These are phyloP conservation scores for Acromyrmex charruanus DNA, from an alignment of 1,140 invertebrate genomes.

Conservation along the genomic window DNA sequence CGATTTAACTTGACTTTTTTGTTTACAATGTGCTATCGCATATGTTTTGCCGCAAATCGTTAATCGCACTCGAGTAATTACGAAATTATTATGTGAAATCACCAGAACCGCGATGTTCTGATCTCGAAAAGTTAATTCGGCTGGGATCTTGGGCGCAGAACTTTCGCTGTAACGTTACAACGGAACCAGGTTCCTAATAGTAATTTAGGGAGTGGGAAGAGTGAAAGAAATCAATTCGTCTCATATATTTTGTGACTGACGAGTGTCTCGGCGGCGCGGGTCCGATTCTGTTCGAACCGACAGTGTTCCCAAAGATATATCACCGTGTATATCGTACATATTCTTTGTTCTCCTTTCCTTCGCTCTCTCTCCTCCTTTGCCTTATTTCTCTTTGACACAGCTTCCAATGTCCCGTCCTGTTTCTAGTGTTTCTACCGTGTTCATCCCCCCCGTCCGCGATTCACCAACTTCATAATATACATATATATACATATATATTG, in stretches of 20 bases:
- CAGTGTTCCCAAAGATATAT: conserved; percentile 79
- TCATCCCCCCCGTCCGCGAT: conserved; percentile 15
- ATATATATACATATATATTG: conserved; percentile 19
- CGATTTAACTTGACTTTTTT: conserved; percentile 39
- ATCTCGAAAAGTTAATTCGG: conserved; percentile 29
- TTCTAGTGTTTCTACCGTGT: conserved; percentile 2
- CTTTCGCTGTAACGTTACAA: conserved; percentile 75
- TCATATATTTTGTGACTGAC: conserved; percentile 82
- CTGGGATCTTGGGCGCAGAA: conserved; percentile 50
- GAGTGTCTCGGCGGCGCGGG: conserved; percentile 81
- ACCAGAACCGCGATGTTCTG: conserved; percentile 11
- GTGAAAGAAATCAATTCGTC: conserved; percentile 76
- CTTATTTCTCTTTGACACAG: conserved; percentile 2
- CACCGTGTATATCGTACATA: conserved; percentile 58
- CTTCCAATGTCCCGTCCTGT: background rate
- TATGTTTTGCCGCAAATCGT: background rate
- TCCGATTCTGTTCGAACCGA: conserved; percentile 75
- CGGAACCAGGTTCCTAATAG: conserved; percentile 82
- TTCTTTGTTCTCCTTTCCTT: conserved; percentile 40
- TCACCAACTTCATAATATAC: conserved; percentile 22
- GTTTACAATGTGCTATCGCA: background rate
- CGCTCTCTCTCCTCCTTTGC: background rate
- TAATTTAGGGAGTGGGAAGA: conserved; percentile 80
- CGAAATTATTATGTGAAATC: background rate
- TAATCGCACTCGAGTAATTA: background rate